phyloP scores from a whole-genome alignment of 2,113 vertebrate species.

The Oryzias melastigma region DNA sequence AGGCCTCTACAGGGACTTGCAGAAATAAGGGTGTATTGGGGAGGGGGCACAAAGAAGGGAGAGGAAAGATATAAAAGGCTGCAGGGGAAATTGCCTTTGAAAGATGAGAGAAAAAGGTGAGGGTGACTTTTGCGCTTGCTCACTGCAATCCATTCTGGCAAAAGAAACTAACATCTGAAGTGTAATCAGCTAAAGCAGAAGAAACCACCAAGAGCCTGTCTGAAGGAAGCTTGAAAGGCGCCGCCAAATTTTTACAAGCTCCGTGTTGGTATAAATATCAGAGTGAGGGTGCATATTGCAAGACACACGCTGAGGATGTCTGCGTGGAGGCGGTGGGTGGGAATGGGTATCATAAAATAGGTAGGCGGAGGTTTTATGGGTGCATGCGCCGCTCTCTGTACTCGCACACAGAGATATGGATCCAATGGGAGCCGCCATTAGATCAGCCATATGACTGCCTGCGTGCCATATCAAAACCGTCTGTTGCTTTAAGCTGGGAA shows the following conservation, averaged over 20 bases:
- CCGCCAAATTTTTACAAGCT: too few species aligned
- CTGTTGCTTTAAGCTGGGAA: slow-evolving; percentile 62
- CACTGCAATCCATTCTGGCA: slow-evolving; percentile 58
- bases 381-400: slow-evolving; percentile 42
- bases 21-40: slow-evolving; percentile 8
- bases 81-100: slow-evolving; percentile 64
- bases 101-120: slow-evolving; percentile 59
- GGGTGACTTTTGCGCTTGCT: slow-evolving; percentile 63
- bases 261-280: slow-evolving; percentile 14
- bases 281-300: neutral
- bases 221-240: neutral
- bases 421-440: slow-evolving; percentile 68
- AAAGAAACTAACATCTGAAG: slow-evolving; percentile 59
- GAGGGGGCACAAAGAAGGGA: slow-evolving; percentile 10
- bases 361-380: slow-evolving; percentile 50
- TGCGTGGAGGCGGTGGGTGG: slow-evolving; percentile 26
- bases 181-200: slow-evolving; percentile 38
- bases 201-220: slow-evolving; percentile 20
- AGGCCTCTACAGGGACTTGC: slow-evolving; percentile 53
- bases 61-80: slow-evolving; percentile 51
- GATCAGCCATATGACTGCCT: slow-evolving; percentile 66
- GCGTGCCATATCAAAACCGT: slow-evolving; percentile 68
- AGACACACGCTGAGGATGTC: slow-evolving; percentile 17
- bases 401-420: slow-evolving; percentile 55
- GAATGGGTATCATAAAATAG: slow-evolving; percentile 54